Evolutionary conservation across 2,113 vertebrate genomes (phyloP).

Genomic region (Chroicocephalus ridibundus): DNA sequence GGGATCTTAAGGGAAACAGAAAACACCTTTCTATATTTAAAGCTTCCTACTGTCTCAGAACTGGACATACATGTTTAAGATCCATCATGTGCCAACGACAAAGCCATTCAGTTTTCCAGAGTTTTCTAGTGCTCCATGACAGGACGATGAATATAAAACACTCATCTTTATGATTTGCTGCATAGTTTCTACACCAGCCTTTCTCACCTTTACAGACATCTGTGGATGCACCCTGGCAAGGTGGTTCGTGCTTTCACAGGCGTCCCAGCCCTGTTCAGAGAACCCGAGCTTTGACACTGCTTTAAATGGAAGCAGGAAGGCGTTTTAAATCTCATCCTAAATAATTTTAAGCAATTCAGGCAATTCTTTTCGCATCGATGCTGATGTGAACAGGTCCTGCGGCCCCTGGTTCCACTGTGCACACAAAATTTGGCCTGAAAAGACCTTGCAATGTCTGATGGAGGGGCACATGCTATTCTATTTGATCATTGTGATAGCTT

Average conservation of each 20-base stretch:
- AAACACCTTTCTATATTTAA: background rate
- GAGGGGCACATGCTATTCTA: background rate
- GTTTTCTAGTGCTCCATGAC: background rate
- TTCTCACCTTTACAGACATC: background rate
- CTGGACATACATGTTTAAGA: background rate
- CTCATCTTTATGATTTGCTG: background rate
- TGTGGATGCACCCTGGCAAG: background rate
- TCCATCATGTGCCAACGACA: background rate
- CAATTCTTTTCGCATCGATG: background rate
- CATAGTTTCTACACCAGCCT: background rate
- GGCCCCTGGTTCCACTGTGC: background rate
- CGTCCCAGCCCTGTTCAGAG: background rate
- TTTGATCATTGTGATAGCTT: background rate
- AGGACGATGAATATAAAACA: background rate
- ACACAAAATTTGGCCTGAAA: background rate
- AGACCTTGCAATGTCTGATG: background rate
- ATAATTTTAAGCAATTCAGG: background rate
- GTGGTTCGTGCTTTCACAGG: background rate
- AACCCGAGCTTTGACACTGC: background rate
- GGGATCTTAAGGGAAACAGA: background rate
- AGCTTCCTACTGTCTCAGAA: background rate
- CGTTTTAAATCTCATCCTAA: background rate
- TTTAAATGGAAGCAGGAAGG: background rate
- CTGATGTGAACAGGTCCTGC: background rate
- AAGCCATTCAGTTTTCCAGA: background rate